Evolutionary conservation across 2,888 invertebrate species (phyloP), one percentile per base, ranked within the genome.

Genomic region (Pammene fasciana): DNA sequence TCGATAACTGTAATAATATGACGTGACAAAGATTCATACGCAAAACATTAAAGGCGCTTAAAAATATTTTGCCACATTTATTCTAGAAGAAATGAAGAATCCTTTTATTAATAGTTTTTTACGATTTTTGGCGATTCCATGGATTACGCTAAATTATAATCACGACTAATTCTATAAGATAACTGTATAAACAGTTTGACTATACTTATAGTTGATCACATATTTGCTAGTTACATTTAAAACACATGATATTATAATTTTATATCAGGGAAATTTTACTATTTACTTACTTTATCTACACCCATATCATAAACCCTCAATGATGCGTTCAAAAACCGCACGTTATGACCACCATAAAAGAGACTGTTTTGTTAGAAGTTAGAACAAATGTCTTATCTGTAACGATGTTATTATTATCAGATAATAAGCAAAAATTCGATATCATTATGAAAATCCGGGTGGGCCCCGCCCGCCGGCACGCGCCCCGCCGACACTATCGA

Each of bases 61-160:
- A 41, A 41, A 56, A n/a, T n/a, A n/a, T n/a, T n/a, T n/a, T n/a
- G 16, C 6, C 10, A 16, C 16, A 14, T 38, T 10, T n/a, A 41
- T 13, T 7, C 38, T 26, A 56, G 38, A 56, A 16, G 26, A 9
- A 10, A 16, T 16, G 16, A 48, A 48, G 48, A 26, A 26, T 48
- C 14, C 8, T 3, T 38, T 55, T 16, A 26, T 26, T 1, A 26
- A 26, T 11, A 41, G 38, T 38, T 41, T 16, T 41, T 38, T 41
- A 57, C 57, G 41, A 18, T 18, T 41, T 57, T 57, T 57, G 57
- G 57, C 57, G 57, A 57, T 57, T 57, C 18, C 7, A 57, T 57
- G 41, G 41, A 43, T 57, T 57, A 56, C 5, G 14, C 38, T 56
- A 56, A 41, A 16, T 3, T 38, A 9, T 48, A 9, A 16, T 16